A percentile compares a stretch with the other conserved stretches of the same genome.
phyloP scores from a whole-genome alignment of 2,888 invertebrate species.

The Nephrotoma flavescens region DNA sequence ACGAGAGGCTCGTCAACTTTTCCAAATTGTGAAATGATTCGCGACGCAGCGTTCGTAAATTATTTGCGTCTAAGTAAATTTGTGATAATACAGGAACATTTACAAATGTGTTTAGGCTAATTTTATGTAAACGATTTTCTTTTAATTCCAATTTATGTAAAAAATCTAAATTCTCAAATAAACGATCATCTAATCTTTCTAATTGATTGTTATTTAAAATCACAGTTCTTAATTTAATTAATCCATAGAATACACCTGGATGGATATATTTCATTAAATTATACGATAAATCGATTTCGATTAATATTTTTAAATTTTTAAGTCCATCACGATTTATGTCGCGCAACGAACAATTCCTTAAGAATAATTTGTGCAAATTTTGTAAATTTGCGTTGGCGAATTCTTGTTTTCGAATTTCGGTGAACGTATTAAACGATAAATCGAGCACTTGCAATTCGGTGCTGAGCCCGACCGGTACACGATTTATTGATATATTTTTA shows the following conservation, averaged over 20 bases:
- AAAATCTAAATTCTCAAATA: slow-evolving; percentile 60
- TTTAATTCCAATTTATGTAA: slow-evolving; percentile 64
- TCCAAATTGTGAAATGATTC: slow-evolving; percentile 49
- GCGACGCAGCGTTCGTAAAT: slow-evolving; percentile 48
- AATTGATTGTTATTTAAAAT: slow-evolving; percentile 62
- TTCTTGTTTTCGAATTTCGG: slow-evolving; percentile 47
- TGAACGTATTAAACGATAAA: slow-evolving; percentile 53
- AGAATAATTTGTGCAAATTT: slow-evolving; percentile 66
- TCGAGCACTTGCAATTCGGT: slow-evolving; percentile 57
- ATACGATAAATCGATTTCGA: slow-evolving; percentile 67
- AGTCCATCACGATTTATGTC: slow-evolving; percentile 62
- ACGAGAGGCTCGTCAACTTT: slow-evolving; percentile 54
- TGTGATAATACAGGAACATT: slow-evolving; percentile 51
- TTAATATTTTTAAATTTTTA: slow-evolving; percentile 57
- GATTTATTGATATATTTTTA: slow-evolving; percentile 43
- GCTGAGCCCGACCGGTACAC: slow-evolving; percentile 59
- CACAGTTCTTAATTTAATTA: slow-evolving; percentile 54
- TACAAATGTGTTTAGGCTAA: slow-evolving; percentile 56
- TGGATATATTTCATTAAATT: slow-evolving; percentile 53
- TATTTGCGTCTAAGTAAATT: slow-evolving; percentile 59
- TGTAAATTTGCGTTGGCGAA: slow-evolving; percentile 54
- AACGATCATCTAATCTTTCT: slow-evolving; percentile 51
- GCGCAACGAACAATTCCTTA: slow-evolving; percentile 58
- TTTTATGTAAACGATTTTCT: slow-evolving; percentile 53
- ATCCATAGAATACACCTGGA: slow-evolving; percentile 54